Evolutionary conservation across 2,888 invertebrate genomes (phyloP).

Genomic region (Glyphotaelius pellucidus): DNA sequence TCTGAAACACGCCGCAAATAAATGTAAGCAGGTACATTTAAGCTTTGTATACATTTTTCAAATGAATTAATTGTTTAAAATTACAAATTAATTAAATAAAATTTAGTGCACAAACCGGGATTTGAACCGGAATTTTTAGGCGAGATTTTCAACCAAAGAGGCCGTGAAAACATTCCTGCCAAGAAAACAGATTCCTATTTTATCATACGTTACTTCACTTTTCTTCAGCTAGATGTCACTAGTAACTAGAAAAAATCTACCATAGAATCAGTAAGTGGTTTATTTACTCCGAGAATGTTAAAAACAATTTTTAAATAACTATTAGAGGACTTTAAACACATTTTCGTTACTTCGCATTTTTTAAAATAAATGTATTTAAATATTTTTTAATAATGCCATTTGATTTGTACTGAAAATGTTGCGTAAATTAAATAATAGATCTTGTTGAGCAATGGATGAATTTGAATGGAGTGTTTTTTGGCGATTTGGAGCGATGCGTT

Average conservation of each 20-base stretch:
- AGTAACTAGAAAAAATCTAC: not conserved
- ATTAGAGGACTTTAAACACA: not conserved
- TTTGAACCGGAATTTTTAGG: too few species aligned
- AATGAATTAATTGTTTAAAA: too few species aligned
- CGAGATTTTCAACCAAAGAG: too few species aligned
- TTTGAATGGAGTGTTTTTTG: constrained; percentile 29
- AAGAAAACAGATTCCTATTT: not conserved
- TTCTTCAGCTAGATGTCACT: not conserved
- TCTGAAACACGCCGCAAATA: too few species aligned
- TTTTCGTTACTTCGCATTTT: not conserved
- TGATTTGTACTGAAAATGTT: not conserved
- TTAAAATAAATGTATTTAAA: not conserved
- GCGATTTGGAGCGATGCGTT: constrained; percentile 47
- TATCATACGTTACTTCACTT: not conserved
- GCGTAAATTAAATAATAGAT: not conserved
- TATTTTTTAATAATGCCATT: not conserved
- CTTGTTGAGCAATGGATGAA: not conserved
- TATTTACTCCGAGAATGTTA: not conserved
- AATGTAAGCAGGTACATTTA: too few species aligned
- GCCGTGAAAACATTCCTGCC: not conserved
- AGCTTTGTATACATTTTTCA: too few species aligned
- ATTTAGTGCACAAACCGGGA: too few species aligned
- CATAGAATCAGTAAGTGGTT: too few species aligned
- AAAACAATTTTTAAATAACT: not conserved
- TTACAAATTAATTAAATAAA: too few species aligned